Percentiles rank a stretch among this genome's conserved stretches.
phyloP scores from a whole-genome alignment of 64 coral and sea anemone genomes.

The Stylophora pistillata region DNA sequence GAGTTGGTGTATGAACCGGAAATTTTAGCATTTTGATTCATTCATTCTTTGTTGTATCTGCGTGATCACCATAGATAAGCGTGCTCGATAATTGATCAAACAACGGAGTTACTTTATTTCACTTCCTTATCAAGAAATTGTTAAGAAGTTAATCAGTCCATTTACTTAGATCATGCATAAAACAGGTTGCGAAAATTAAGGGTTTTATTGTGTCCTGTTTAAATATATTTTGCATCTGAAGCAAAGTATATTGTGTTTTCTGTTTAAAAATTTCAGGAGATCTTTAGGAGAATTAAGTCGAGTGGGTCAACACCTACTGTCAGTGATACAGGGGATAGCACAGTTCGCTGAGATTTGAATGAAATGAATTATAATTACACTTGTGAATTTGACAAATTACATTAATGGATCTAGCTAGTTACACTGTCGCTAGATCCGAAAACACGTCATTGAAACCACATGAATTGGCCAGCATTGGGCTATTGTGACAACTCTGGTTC shows the following conservation, averaged over 20 bases:
- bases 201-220: background rate
- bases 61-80: background rate
- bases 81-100: background rate
- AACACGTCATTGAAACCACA: too few species aligned
- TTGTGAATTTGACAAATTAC: too few species aligned
- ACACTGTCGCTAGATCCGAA: too few species aligned
- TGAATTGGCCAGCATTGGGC: too few species aligned
- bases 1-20: background rate
- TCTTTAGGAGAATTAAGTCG: too few species aligned
- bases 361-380: too few species aligned
- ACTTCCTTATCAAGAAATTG: background rate
- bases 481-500: too few species aligned
- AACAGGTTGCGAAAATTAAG: background rate
- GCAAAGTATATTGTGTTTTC: background rate
- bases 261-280: too few species aligned
- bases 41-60: conserved; percentile 1
- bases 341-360: too few species aligned
- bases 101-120: background rate
- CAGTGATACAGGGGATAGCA: too few species aligned
- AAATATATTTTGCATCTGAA: background rate
- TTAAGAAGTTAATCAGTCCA: background rate
- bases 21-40: conserved; percentile 37
- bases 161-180: background rate
- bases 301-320: too few species aligned
- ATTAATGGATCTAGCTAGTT: too few species aligned